phyloP scores from a whole-genome alignment of 37 sponge, comb jelly and placozoan species.

The Halisarca cf. caerulea region DNA sequence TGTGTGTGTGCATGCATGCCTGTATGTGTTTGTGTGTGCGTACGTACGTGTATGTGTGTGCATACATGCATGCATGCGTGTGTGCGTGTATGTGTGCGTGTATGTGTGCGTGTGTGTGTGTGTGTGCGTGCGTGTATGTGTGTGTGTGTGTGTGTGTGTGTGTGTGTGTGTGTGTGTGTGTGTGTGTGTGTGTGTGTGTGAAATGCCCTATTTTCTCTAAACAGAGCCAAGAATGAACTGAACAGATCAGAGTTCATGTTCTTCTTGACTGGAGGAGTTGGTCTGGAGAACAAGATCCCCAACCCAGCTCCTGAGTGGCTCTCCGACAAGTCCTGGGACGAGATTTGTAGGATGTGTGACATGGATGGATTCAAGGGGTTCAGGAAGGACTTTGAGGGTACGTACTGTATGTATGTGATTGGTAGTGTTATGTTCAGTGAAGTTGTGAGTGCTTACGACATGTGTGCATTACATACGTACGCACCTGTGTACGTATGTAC shows the following conservation, averaged over 20 bases:
- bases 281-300: slow-evolving; percentile 92
- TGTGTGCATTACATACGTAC: no score
- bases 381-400: slow-evolving; percentile 14
- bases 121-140: no score
- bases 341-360: slow-evolving; percentile 95
- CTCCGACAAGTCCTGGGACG: slow-evolving; percentile 97
- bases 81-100: no score
- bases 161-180: no score
- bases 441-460: no score
- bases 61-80: no score
- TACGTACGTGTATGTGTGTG: no score
- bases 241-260: slow-evolving; percentile 93
- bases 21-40: no score
- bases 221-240: slow-evolving; percentile 81
- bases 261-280: slow-evolving; percentile 98
- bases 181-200: background rate
- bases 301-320: slow-evolving; percentile 96
- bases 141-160: no score
- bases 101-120: no score
- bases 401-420: background rate
- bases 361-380: slow-evolving; percentile 68
- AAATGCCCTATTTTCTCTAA: background rate
- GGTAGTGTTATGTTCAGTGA: background rate
- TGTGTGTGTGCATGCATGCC: no score
- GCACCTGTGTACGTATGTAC: background rate